Conservation (phyloP, 2,888 invertebrate species). For the Dendrolimus pini region DNA sequence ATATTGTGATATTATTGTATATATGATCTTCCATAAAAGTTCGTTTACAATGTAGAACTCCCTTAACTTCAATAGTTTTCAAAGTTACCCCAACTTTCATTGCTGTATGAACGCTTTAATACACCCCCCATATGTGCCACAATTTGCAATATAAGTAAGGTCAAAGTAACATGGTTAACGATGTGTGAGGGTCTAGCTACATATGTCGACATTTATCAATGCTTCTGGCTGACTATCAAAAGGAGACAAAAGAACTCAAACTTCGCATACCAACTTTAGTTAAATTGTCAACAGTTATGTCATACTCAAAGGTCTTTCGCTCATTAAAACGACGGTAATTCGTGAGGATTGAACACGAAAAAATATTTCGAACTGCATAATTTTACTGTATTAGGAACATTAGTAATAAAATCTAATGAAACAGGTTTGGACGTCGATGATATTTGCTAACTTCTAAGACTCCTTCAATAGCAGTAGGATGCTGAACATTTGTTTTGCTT, state of each 20-base stretch:
- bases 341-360: constrained; percentile 20
- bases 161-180: constrained; percentile 57
- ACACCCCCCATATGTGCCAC: constrained; percentile 10
- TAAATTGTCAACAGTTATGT: not conserved
- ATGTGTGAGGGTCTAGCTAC: constrained; percentile 26
- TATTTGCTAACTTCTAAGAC: constrained; percentile 39
- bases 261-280: constrained; percentile 13
- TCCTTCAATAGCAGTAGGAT: constrained; percentile 46
- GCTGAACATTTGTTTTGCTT: constrained; percentile 15
- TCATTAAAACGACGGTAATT: not conserved
- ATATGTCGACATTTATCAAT: constrained; percentile 4
- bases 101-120: no score
- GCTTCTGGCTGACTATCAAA: constrained; percentile 25
- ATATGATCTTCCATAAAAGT: no score
- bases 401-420: constrained; percentile 3
- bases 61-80: no score
- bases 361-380: constrained; percentile 9
- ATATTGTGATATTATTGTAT: no score
- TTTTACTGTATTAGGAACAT: constrained; percentile 9
- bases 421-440: constrained; percentile 2
- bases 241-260: constrained; percentile 25
- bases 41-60: no score
- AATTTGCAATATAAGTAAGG: constrained; percentile 36
- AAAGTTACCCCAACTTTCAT: no score
- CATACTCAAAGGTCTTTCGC: not conserved